Base-by-base conservation (phyloP, 2,797 vertebrate species). In the Nannoperca obscura region DNA sequence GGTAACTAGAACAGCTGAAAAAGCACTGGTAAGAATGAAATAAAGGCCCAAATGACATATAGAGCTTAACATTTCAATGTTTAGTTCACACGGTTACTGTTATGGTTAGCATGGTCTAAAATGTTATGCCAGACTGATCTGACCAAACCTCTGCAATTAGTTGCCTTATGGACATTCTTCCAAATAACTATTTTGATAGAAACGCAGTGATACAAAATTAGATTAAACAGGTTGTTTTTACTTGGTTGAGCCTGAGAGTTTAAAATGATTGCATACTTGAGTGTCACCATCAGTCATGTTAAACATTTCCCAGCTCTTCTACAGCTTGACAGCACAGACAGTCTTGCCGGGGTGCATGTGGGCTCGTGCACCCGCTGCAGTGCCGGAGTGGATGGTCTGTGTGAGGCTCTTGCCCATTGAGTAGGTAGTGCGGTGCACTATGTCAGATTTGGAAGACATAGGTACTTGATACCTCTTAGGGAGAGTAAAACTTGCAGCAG, bases 401-500 rank as follows among this genome's bases (percentile, higher is more conserved):
- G 74, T 94, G 36, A 92, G 53, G 27, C 72, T 93, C 76, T 82
- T 86, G 20, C 81, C 92, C 71, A 80, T 3, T 5, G 77, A 61
- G 70, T 68, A 84, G 7, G 46, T 54, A 2, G 62, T n/a, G 27
- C 20, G 63, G 52, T 85, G 75, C 63, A 69, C 30, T 13, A 60
- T 57, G 71, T 89, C 83, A 24, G 38, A 60, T 82, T 80, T 81
- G 40, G 87, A 72, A 61, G 69, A 74, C 53, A 70, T 0, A 1
- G 84, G 46, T 47, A 72, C 55, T 15, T 61, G 82, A 79, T 71
- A 80, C 74, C 58, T 89, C 71, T 77, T 92, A 34, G 85, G 52
- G 34, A 87, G 20, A 12, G 84, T 74, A 61, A 79, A 72, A 46
- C 52, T 83, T 60, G 80, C 58, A 70, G 84, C 15, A 14, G 88